Percentiles rank a stretch among this genome's conserved stretches.
Evolutionary conservation across 2,797 vertebrate genomes (phyloP).

Genomic region (Hippopotamyrus pictus): DNA sequence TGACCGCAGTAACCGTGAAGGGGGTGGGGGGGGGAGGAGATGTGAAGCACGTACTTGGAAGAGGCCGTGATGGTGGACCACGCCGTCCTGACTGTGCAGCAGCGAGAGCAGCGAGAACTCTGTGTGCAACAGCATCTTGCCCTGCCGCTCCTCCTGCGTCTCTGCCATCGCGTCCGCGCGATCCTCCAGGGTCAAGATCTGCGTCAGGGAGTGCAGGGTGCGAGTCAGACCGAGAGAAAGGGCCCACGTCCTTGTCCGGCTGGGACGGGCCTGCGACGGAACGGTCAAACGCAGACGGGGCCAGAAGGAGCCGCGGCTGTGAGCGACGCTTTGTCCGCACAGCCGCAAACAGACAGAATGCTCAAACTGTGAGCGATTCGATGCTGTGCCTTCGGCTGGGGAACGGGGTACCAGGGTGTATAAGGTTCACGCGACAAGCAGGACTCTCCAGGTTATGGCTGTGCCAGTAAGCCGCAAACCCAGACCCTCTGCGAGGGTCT

Average conservation of each 20-base stretch:
- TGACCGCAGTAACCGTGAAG: neutral
- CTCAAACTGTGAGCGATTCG: neutral
- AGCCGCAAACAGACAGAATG: neutral
- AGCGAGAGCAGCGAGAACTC: constrained; percentile 97
- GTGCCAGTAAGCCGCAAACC: neutral
- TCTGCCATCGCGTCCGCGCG: constrained; percentile 79
- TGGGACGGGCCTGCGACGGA: neutral
- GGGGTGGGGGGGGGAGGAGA: neutral
- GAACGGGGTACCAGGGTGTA: constrained; percentile 29
- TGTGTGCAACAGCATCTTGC: constrained; percentile 97
- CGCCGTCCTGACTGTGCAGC: constrained; percentile 92
- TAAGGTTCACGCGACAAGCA: constrained; percentile 44
- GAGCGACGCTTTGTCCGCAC: constrained; percentile 23
- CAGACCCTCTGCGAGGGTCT: neutral
- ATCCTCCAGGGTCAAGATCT: constrained; percentile 97
- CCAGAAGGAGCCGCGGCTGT: constrained; percentile 23
- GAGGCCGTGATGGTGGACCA: constrained; percentile 96
- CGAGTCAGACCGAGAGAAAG: neutral
- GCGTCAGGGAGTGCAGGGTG: constrained; percentile 29
- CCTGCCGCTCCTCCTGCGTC: constrained; percentile 95
- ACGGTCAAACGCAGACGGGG: constrained; percentile 43
- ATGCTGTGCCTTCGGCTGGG: neutral
- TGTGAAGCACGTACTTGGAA: constrained; percentile 73
- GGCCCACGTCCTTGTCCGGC: neutral
- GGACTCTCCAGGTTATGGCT: constrained; percentile 5